These are phyloP conservation scores for Temnopleurus reevesii DNA, from an alignment of 53 echinoderm and acorn worm genomes.

Conservation along the genomic window DNA sequence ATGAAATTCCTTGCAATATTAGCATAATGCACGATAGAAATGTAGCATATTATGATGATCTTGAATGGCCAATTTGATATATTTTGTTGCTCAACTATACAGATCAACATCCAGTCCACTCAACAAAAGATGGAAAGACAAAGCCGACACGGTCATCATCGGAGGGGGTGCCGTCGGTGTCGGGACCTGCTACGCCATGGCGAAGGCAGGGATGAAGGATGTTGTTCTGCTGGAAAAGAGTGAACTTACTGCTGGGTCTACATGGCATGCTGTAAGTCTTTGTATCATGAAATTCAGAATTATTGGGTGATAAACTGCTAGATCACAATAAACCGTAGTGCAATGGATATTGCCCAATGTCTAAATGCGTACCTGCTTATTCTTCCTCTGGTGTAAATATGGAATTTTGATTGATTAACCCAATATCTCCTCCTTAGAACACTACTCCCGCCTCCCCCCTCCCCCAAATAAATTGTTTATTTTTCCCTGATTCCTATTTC, in stretches of 20 bases:
- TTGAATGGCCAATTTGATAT: not conserved
- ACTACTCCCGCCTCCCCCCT: no score
- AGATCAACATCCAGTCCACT: constrained; percentile 62
- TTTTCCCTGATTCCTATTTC: no score
- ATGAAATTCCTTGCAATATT: no score
- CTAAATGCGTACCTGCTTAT: no score
- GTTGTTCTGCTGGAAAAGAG: constrained; percentile 94
- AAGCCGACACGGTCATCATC: constrained; percentile 85
- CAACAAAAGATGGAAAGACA: constrained; percentile 79
- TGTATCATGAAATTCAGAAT: not conserved
- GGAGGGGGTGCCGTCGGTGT: constrained; percentile 91
- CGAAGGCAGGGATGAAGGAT: constrained; percentile 99
- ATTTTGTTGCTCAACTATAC: not conserved
- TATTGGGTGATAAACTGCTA: no score
- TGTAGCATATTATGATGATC: not conserved
- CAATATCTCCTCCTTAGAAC: no score
- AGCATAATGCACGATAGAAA: not conserved
- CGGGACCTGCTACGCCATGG: constrained; percentile 84
- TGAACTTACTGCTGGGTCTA: constrained; percentile 95
- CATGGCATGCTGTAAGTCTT: constrained; percentile 97
- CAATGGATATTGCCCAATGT: no score
- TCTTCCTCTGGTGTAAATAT: no score
- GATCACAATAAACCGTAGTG: no score
- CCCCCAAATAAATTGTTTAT: no score
- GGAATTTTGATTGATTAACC: no score